Evolutionary conservation across 2,888 invertebrate species (phyloP), one percentile per base, ranked within the genome.

Genomic region (Agrenia bidenticulata): DNA sequence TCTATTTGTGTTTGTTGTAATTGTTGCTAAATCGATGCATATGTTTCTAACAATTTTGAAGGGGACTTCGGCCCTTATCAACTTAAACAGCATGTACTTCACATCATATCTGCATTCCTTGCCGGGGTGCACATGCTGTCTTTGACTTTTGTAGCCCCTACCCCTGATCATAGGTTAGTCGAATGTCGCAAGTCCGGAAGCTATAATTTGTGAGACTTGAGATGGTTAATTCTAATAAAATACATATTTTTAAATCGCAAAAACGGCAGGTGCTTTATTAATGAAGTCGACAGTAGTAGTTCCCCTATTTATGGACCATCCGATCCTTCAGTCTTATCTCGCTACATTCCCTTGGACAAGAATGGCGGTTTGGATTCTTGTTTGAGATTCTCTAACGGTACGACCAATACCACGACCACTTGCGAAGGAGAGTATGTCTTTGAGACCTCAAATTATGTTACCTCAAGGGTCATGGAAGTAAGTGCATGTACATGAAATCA

Each of bases 391-490:
- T 32, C 23, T 26, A 61, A 54, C 37, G 41, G n/a, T 13, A 50
- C 54, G 4, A 32, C 2, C n/a, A 32, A 55, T 2, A 37, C 27
- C 13, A 27, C 17, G 15, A 24, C 51, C n/a, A 45, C 21, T 1
- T 49, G 60, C 19, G 53, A 87, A 75, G 77, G 79, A 5, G 80
- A 83, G 0, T 92, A 87, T 84, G 86, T 87, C 0, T 92, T 86
- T 78, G 89, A 92, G 77, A 83, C 83, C 9, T 88, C 86, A 0
- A 89, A 89, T 77, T 87, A 89, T 72, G 80, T 85, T 63, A 86
- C 87, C 0, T 89, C 90, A 0, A 84, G 88, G 57, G 86, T 86
- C 5, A 90, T 90, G 21, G 90, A 79, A 74, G 79, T 79, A 73
- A 72, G 62, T 56, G 54, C 19, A n/a, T n/a, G 9, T 39, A 39